Conservation (phyloP, 2,797 vertebrate genomes). For the Orestias chungarensis region DNA sequence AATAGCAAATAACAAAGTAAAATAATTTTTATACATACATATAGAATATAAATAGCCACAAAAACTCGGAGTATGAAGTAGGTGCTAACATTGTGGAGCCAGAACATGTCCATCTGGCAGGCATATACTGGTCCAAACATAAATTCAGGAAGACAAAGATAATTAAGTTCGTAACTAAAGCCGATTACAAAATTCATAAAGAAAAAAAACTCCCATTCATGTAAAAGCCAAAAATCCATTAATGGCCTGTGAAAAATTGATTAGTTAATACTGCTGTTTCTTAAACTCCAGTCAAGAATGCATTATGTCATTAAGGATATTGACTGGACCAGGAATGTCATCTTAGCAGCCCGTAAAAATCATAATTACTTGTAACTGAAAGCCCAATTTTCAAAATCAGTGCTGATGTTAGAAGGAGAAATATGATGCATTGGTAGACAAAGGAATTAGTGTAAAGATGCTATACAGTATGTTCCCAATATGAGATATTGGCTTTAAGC, state of each 20-base stretch:
- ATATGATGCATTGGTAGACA: constrained; percentile 13
- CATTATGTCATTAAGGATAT: constrained; percentile 76
- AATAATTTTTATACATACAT: too few relatives aligned
- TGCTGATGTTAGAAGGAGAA: constrained; percentile 8
- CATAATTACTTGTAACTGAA: constrained; percentile 38
- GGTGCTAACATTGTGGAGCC: background rate
- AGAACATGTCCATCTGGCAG: too few relatives aligned
- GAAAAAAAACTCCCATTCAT: constrained; percentile 1
- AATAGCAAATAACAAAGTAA: background rate
- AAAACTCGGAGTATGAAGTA: background rate
- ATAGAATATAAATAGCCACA: too few relatives aligned
- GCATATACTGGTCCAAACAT: background rate
- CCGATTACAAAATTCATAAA: background rate
- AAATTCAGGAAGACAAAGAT: background rate
- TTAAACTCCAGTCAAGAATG: constrained; percentile 54
- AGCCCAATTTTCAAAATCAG: constrained; percentile 15
- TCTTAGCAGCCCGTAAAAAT: constrained; percentile 49
- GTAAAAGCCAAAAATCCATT: constrained; percentile 50
- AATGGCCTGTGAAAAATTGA: constrained; percentile 48
- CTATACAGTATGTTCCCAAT: background rate
- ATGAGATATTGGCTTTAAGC: constrained; percentile 2
- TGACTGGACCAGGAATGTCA: constrained; percentile 46
- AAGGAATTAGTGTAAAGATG: background rate
- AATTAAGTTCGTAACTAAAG: background rate
- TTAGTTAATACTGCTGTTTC: constrained; percentile 38